These are phyloP conservation scores for Danaus chrysippus DNA, from an alignment of 2,888 invertebrate genomes.

Conservation along the genomic window DNA sequence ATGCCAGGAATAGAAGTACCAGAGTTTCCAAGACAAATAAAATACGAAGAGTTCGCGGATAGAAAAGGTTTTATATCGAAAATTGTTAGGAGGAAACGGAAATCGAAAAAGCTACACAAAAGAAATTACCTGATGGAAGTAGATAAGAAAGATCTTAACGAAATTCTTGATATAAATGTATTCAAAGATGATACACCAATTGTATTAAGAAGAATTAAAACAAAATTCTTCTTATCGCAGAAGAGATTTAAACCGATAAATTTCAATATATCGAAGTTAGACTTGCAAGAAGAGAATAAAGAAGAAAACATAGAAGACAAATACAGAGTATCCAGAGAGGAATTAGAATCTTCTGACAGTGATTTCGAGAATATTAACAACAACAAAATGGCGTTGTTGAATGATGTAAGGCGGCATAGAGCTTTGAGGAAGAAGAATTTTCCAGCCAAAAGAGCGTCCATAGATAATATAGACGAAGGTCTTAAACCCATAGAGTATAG, in stretches of 20 bases:
- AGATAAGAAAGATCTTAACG: conserved; percentile 7
- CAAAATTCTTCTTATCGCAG: no score
- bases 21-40: conserved; percentile 69
- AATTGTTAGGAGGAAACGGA: conserved; percentile 34
- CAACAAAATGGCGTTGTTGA: conserved; percentile 45
- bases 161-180: no score
- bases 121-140: conserved; percentile 36
- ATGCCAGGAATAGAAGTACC: conserved; percentile 69
- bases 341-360: conserved; percentile 61
- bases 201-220: no score
- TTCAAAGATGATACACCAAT: no score
- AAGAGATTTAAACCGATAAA: background rate
- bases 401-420: conserved; percentile 58
- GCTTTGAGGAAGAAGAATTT: conserved; percentile 57
- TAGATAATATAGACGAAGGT: conserved; percentile 61
- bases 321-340: conserved; percentile 53
- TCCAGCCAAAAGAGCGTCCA: conserved; percentile 40
- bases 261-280: background rate
- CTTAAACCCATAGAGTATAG: conserved; percentile 68
- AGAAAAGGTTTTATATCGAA: conserved; percentile 58
- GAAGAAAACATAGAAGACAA: conserved; percentile 29
- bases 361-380: conserved; percentile 52
- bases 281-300: conserved; percentile 15
- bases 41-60: conserved; percentile 49
- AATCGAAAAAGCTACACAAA: conserved; percentile 36